Evolutionary conservation across 1,140 invertebrate genomes (phyloP).

Genomic region (Lepidurus apus): DNA sequence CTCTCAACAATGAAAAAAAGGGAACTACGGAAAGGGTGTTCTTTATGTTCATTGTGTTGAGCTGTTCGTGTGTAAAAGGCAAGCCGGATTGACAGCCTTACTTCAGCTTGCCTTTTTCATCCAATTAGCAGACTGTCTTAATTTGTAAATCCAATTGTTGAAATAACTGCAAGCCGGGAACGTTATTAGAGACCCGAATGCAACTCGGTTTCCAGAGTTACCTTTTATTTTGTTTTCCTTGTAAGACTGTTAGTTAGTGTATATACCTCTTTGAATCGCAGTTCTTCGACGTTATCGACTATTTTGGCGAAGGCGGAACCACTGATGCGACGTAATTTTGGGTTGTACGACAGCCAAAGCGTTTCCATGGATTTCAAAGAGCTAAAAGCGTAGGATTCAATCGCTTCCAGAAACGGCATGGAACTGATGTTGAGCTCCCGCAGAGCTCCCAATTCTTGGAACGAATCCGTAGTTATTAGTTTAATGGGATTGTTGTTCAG

Average conservation of each 20-base stretch:
- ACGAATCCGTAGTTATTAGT: conserved; percentile 23
- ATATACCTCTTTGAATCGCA: conserved; percentile 14
- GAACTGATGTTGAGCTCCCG: conserved; percentile 20
- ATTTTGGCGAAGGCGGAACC: conserved; percentile 19
- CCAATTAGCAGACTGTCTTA: too few relatives aligned
- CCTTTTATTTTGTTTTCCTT: too few relatives aligned
- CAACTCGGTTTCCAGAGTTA: too few relatives aligned
- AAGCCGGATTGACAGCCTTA: too few relatives aligned
- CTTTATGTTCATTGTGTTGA: too few relatives aligned
- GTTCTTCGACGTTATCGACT: neutral
- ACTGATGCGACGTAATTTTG: neutral
- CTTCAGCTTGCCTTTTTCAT: too few relatives aligned
- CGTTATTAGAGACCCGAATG: too few relatives aligned
- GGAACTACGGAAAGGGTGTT: too few relatives aligned
- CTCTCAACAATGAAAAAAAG: too few relatives aligned
- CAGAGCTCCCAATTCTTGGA: conserved; percentile 24
- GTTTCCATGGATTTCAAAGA: conserved; percentile 14
- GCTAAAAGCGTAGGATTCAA: neutral
- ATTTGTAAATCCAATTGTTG: too few relatives aligned
- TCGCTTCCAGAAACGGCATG: neutral
- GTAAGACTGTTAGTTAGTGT: neutral
- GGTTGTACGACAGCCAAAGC: conserved; percentile 18
- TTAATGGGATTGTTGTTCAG: conserved; percentile 59
- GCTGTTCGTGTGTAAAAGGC: too few relatives aligned
- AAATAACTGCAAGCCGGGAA: too few relatives aligned